A percentile compares a stretch with the other conserved stretches of the same genome.
Conservation (phyloP, 2,797 vertebrate species). For the Euthynnus affinis region DNA sequence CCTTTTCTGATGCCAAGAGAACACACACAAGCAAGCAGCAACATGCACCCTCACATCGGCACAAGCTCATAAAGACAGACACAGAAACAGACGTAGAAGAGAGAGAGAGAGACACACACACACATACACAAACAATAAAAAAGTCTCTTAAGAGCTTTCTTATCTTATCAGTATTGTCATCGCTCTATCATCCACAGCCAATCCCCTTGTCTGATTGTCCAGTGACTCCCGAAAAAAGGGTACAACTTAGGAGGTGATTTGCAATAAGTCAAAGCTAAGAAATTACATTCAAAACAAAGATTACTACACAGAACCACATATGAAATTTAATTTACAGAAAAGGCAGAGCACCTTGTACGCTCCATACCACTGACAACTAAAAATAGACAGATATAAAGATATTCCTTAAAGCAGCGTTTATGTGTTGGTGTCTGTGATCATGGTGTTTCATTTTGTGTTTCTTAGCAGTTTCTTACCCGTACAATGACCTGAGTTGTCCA, state of each 20-base stretch:
- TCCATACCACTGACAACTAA: neutral
- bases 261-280: conserved; percentile 6
- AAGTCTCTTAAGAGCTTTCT: conserved; percentile 77
- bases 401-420: neutral
- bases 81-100: conserved; percentile 39
- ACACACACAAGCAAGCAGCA: conserved; percentile 73
- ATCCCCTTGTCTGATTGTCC: conserved; percentile 64
- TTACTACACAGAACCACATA: neutral
- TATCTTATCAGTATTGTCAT: conserved; percentile 84
- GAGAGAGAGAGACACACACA: conserved; percentile 16
- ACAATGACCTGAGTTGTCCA: neutral
- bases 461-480: no score
- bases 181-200: conserved; percentile 77
- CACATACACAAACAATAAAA: conserved; percentile 70
- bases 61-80: conserved; percentile 58
- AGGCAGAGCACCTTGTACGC: neutral
- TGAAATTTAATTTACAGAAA: neutral
- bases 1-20: conserved; percentile 74
- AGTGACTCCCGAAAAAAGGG: conserved; percentile 48
- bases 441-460: neutral
- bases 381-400: no score
- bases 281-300: conserved; percentile 10
- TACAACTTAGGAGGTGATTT: conserved; percentile 18
- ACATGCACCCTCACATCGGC: conserved; percentile 65
- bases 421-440: neutral